Base-by-base conservation (phyloP, 2,888 invertebrate species). In the Cistogaster globosa region DNA sequence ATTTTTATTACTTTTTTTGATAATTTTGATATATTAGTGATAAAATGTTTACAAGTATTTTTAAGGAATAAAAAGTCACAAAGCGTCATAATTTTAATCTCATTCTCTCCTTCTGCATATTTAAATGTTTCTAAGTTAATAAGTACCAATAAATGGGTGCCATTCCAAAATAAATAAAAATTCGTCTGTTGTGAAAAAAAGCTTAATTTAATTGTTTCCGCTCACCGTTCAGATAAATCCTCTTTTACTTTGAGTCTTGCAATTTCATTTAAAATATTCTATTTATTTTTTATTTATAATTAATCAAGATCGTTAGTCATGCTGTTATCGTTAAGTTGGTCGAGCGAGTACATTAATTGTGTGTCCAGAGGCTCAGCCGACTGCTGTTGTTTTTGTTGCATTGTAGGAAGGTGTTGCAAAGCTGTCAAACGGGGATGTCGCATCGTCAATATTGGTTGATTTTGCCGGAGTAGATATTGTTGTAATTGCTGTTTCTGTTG, bases 321-420 rank as follows among this genome's bases (percentile, higher is more conserved):
- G 58, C 53, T 36, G 76, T 80, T 74, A 80, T 79, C 84, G 42
- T 42, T 42, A 45, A 22, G 22, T 32, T 83, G 86, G 83, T 75
- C 77, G n/a, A n/a, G 36, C 79, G 74, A 42, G 84, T 85, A 87
- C 86, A 87, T 88, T 90, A 90, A 90, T 90, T 89, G 90, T 88
- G 88, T 89, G 83, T 86, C 86, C 57, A 67, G 84, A 80, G 86
- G 84, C 84, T 78, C 80, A 77, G 80, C 68, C 65, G 81, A 45
- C 60, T 68, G 76, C 45, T 55, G 62, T 12, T 53, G 71, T 22
- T 78, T 79, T 12, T 79, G 84, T 65, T 71, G 80, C 67, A 83
- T 42, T 14, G 38, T 12, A 2, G 84, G 80, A 77, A 75, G 80
- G 77, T 86, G 84, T 81, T 84, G 85, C 72, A 65, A 57, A 60